Conservation (phyloP, 2,888 invertebrate species). For the Timema cristinae region DNA sequence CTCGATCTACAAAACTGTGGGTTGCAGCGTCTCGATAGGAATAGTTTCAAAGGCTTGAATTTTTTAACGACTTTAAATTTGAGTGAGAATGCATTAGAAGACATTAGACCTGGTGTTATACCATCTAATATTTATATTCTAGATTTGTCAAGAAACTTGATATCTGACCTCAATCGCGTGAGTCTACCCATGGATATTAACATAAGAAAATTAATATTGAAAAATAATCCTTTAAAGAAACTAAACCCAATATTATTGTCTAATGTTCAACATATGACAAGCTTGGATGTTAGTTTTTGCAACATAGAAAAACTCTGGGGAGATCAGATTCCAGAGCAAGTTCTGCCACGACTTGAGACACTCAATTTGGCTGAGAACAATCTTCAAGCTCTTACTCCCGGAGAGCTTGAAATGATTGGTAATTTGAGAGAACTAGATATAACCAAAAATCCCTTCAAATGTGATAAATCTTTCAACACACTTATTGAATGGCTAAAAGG, state of each 20-base stretch:
- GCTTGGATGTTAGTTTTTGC: conserved; percentile 11
- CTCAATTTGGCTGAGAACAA: background rate
- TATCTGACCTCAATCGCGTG: conserved; percentile 1
- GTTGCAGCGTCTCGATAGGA: conserved; percentile 40
- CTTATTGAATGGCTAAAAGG: conserved; percentile 5
- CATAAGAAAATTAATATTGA: conserved; percentile 1
- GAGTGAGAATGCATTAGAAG: conserved; percentile 6
- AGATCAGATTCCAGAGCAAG: background rate
- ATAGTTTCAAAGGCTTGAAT: conserved; percentile 6
- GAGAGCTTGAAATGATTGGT: conserved; percentile 10
- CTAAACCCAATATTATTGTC: conserved; percentile 5
- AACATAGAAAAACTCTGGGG: conserved; percentile 8
- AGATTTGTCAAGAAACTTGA: background rate
- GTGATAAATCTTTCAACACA: background rate
- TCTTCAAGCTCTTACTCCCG: background rate
- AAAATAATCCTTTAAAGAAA: conserved; percentile 3
- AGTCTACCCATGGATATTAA: background rate
- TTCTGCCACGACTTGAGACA: conserved; percentile 7
- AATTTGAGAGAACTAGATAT: conserved; percentile 5
- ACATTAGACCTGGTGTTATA: conserved; percentile 5
- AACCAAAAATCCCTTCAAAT: conserved; percentile 3
- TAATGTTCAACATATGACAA: background rate
- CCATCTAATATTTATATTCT: background rate
- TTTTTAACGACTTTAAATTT: background rate
- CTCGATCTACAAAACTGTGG: conserved; percentile 74